A percentile compares a stretch with the other conserved stretches of the same genome.
Conservation (phyloP, 1,140 invertebrate genomes). For the Drosophila paulistorum region DNA sequence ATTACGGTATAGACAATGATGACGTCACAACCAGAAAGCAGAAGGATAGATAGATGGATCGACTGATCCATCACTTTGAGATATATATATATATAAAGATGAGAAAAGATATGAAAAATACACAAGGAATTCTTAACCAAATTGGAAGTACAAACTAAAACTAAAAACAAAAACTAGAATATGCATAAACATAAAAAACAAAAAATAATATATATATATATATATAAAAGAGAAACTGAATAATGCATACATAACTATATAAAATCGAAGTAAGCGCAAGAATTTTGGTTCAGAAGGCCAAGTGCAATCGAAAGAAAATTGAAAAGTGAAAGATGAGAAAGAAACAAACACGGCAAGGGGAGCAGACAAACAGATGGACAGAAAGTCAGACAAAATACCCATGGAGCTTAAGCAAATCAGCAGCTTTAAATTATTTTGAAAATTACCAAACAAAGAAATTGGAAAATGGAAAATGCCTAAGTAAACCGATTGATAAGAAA, state of each 20-base stretch:
- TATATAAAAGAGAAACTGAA: constrained; percentile 16
- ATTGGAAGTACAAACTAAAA: constrained; percentile 80
- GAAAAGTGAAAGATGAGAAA: not conserved
- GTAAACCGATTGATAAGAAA: constrained; percentile 20
- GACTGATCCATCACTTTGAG: not conserved
- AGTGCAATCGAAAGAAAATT: constrained; percentile 40
- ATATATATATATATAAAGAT: constrained; percentile 38
- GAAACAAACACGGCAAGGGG: constrained; percentile 4
- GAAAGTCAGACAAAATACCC: constrained; percentile 15
- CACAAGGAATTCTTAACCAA: constrained; percentile 81
- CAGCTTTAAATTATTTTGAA: constrained; percentile 41
- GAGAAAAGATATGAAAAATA: constrained; percentile 65
- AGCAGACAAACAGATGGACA: constrained; percentile 7
- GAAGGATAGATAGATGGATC: not conserved
- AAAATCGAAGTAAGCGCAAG: constrained; percentile 50
- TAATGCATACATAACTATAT: constrained; percentile 45
- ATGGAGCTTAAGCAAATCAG: constrained; percentile 51
- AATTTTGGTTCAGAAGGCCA: constrained; percentile 23
- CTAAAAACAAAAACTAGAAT: constrained; percentile 65
- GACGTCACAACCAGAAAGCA: constrained; percentile 54
- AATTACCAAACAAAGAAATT: not conserved
- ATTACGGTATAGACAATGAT: constrained; percentile 72
- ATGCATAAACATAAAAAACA: constrained; percentile 58
- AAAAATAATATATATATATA: constrained; percentile 36
- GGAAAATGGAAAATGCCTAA: not conserved